phyloP scores from a whole-genome alignment of 2,888 invertebrate species.

The Clistopyga incitator region DNA sequence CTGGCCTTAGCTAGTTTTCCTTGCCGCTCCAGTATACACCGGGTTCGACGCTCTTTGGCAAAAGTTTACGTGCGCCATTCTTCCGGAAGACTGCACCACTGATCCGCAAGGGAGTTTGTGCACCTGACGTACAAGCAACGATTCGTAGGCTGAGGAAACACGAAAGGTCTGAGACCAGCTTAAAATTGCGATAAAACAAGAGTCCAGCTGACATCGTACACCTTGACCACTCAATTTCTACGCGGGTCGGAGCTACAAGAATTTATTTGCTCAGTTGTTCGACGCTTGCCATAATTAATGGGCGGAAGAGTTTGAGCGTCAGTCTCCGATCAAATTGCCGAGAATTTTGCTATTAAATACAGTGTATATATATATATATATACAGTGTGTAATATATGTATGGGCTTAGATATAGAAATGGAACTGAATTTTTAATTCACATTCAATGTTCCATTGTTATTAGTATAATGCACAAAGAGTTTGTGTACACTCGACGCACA shows the following conservation, averaged over 20 bases:
- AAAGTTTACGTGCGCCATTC: constrained; percentile 53
- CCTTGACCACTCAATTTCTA: neutral
- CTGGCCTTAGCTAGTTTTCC: constrained; percentile 21
- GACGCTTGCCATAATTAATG: constrained; percentile 13
- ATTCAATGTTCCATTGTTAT: no score
- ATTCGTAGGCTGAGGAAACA: neutral
- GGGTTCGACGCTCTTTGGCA: constrained; percentile 20
- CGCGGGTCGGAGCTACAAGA: neutral
- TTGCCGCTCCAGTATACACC: neutral
- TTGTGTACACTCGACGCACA: no score
- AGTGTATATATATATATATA: no score
- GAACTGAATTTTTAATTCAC: no score
- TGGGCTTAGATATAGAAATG: no score
- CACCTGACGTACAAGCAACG: constrained; percentile 5
- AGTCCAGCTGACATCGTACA: neutral
- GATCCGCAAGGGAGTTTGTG: constrained; percentile 33
- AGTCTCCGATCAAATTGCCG: no score
- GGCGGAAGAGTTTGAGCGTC: neutral
- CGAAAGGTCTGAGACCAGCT: neutral
- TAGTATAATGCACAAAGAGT: no score
- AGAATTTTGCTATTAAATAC: no score
- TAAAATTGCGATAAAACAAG: neutral
- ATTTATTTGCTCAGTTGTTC: constrained; percentile 3
- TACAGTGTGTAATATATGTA: no score
- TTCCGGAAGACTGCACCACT: constrained; percentile 56